phyloP scores from a whole-genome alignment of 2,113 vertebrate species.

The Puffinus mauretanicus region DNA sequence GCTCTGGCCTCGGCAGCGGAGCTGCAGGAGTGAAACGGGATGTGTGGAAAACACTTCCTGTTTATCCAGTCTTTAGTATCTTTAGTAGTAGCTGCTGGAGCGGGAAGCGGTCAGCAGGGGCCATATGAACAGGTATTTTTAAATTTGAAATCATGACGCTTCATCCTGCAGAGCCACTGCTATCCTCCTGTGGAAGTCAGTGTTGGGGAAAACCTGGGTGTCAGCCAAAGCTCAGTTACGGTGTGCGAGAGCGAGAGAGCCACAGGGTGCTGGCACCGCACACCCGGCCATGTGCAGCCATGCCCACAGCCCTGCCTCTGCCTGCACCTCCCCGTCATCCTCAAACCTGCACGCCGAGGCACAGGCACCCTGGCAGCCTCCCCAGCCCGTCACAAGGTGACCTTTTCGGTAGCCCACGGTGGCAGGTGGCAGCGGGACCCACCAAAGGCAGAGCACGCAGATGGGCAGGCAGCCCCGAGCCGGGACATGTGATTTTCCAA shows the following conservation, averaged over 20 bases:
- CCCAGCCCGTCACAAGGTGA: neutral
- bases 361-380: neutral
- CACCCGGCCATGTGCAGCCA: rapidly evolving
- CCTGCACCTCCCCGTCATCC: neutral
- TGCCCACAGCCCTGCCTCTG: neutral
- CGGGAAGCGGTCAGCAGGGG: neutral
- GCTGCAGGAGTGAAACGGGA: neutral
- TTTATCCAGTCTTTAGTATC: neutral
- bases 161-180: neutral
- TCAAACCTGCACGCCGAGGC: neutral
- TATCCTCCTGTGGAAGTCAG: rapidly evolving
- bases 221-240: neutral
- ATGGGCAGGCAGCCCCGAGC: neutral
- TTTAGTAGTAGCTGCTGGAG: neutral
- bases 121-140: neutral
- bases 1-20: neutral
- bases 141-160: neutral
- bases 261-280: neutral
- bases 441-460: neutral
- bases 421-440: neutral
- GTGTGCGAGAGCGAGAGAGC: neutral
- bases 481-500: neutral
- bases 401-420: rapidly evolving
- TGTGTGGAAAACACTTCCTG: neutral
- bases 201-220: neutral